phyloP scores from a whole-genome alignment of 2,888 invertebrate species.

The Unio pictorum region DNA sequence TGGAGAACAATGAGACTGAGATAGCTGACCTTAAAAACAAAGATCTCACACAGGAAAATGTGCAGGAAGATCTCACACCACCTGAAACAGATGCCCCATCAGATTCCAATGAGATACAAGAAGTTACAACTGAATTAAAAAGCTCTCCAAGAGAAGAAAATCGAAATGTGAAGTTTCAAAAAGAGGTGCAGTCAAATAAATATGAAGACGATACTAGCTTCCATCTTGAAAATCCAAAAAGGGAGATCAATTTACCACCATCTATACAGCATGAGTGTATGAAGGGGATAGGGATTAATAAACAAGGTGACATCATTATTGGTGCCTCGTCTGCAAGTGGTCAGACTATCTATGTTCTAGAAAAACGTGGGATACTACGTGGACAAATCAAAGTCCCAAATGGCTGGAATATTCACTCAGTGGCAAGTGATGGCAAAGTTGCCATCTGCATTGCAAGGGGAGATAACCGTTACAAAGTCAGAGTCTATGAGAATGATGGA shows the following conservation, averaged over 20 bases:
- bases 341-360: constrained; percentile 55
- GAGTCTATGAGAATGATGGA: constrained; percentile 54
- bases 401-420: constrained; percentile 58
- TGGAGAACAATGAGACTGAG: constrained; percentile 43
- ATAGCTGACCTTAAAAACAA: constrained; percentile 31
- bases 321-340: constrained; percentile 44
- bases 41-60: constrained; percentile 17
- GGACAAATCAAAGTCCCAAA: constrained; percentile 52
- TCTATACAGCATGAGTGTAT: constrained; percentile 55
- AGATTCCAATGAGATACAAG: constrained; percentile 13
- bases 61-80: constrained; percentile 10
- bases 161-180: constrained; percentile 40
- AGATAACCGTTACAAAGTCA: constrained; percentile 62
- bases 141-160: constrained; percentile 52
- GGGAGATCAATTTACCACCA: constrained; percentile 51
- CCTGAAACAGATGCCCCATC: constrained; percentile 28
- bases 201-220: constrained; percentile 39
- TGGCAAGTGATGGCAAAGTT: constrained; percentile 59
- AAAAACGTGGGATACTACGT: constrained; percentile 58
- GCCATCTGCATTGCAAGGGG: constrained; percentile 54
- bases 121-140: constrained; percentile 45
- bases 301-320: constrained; percentile 56
- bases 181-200: constrained; percentile 40
- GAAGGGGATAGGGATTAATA: constrained; percentile 57
- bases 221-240: constrained; percentile 40